These are phyloP conservation scores for Bombus impatiens DNA, from an alignment of 1,140 invertebrate genomes.

Conservation along the genomic window DNA sequence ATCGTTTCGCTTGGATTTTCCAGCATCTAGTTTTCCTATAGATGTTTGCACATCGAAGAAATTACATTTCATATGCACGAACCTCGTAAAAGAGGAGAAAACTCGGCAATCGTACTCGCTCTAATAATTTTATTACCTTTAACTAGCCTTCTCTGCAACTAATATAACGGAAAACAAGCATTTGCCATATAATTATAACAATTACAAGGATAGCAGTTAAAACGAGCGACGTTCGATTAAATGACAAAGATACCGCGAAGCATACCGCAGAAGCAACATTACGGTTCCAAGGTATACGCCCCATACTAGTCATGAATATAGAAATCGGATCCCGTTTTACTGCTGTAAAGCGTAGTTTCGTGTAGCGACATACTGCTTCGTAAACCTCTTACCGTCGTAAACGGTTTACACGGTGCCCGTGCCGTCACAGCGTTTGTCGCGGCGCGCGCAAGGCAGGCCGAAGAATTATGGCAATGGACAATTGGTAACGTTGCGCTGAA, in stretches of 20 bases:
- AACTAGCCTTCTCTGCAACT: not conserved
- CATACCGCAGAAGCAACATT: not conserved
- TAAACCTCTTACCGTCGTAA: conserved; percentile 35
- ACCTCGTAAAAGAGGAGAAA: not conserved
- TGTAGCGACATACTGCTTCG: conserved; percentile 2
- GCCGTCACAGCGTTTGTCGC: not conserved
- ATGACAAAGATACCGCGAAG: not conserved
- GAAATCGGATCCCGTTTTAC: conserved; percentile 22
- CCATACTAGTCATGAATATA: conserved; percentile 15
- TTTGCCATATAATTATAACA: not conserved
- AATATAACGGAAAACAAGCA: too few relatives aligned
- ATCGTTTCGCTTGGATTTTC: too few relatives aligned
- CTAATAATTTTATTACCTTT: not conserved
- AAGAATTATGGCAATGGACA: not conserved
- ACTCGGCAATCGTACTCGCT: not conserved
- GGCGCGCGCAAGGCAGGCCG: not conserved
- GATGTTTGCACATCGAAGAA: too few relatives aligned
- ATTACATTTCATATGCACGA: too few relatives aligned
- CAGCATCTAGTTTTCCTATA: too few relatives aligned
- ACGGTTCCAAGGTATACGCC: conserved; percentile 1
- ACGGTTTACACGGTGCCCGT: conserved; percentile 16
- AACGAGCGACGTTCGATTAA: too few relatives aligned
- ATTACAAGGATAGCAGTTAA: not conserved
- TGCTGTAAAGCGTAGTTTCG: conserved; percentile 14
- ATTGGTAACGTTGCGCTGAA: not conserved